phyloP scores from a whole-genome alignment of 2,113 vertebrate species.

The Xiphias gladius region DNA sequence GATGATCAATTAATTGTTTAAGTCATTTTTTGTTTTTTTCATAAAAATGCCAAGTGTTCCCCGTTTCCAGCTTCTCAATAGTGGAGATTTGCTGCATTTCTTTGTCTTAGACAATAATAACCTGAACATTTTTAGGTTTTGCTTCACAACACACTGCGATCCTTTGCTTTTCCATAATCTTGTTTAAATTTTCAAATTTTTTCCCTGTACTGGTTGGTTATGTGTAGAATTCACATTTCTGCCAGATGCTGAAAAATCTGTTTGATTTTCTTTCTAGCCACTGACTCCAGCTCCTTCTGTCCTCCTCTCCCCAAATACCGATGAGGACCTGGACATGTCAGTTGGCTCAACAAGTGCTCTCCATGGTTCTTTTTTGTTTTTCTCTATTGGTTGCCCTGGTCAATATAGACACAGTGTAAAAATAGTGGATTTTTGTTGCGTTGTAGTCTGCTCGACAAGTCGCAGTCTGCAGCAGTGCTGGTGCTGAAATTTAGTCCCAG shows the following conservation, averaged over 20 bases:
- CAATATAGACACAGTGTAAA: neutral
- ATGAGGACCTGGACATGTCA: neutral
- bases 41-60: no score
- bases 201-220: neutral
- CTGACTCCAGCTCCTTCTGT: slow-evolving; percentile 5
- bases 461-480: neutral
- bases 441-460: neutral
- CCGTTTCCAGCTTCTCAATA: no score
- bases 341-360: no score
- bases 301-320: slow-evolving; percentile 6
- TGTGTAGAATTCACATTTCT: neutral
- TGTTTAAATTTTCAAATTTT: neutral
- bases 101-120: no score
- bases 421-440: neutral
- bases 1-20: no score
- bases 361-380: neutral
- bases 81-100: no score
- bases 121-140: neutral
- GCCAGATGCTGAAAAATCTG: neutral
- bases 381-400: neutral
- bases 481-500: neutral
- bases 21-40: no score
- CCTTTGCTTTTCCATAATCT: neutral
- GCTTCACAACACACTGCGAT: slow-evolving; percentile 1
- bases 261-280: neutral